These are phyloP conservation scores for Fragum sueziense DNA, from an alignment of 2,888 invertebrate species.

Conservation along the genomic window DNA sequence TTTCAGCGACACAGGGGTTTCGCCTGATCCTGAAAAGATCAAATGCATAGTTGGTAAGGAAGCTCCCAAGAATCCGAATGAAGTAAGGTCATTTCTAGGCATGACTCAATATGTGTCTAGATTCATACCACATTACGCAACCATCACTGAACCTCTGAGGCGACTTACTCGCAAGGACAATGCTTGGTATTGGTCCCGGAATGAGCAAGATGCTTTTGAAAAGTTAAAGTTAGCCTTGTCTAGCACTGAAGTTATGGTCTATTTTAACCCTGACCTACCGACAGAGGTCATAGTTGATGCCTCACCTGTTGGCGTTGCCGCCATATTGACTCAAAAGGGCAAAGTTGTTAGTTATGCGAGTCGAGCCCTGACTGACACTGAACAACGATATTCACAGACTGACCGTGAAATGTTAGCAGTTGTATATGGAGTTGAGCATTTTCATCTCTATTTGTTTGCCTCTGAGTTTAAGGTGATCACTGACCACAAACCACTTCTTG, in stretches of 20 bases:
- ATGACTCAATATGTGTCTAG: constrained; percentile 45
- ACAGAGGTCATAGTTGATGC: constrained; percentile 66
- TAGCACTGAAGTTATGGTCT: constrained; percentile 52
- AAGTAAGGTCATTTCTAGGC: constrained; percentile 47
- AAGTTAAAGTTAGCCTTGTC: constrained; percentile 56
- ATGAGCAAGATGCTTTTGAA: constrained; percentile 51
- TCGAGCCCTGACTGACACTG: constrained; percentile 58
- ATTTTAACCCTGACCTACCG: constrained; percentile 55
- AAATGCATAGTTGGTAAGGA: constrained; percentile 31
- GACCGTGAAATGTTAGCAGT: constrained; percentile 69
- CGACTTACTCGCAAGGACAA: constrained; percentile 52
- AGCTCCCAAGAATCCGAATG: constrained; percentile 27
- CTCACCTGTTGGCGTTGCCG: constrained; percentile 64
- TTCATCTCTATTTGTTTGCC: constrained; percentile 69
- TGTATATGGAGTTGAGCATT: constrained; percentile 72
- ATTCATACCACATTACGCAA: constrained; percentile 48
- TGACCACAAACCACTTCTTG: constrained; percentile 71
- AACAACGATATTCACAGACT: constrained; percentile 67
- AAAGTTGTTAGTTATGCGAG: constrained; percentile 63
- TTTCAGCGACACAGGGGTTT: constrained; percentile 41
- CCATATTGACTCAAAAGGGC: constrained; percentile 59
- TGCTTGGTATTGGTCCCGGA: constrained; percentile 49
- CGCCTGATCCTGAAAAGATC: constrained; percentile 47
- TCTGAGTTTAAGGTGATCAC: constrained; percentile 65
- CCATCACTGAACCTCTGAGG: constrained; percentile 55